A percentile compares a stretch with the other conserved stretches of the same genome.
phyloP scores from a whole-genome alignment of 2,888 invertebrate species.

The Rhimphoctona megacephalus region DNA sequence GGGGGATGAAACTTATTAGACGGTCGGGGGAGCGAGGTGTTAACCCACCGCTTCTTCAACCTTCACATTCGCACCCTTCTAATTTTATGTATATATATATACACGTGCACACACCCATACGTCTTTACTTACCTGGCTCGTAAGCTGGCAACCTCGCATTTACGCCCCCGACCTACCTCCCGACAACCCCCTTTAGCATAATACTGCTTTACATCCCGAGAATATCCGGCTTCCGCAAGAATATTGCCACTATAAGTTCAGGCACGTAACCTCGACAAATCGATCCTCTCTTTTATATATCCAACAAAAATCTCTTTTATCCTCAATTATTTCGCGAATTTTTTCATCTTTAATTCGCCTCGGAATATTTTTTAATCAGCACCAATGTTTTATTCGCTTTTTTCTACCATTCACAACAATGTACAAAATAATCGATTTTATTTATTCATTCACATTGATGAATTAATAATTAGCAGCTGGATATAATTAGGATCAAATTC shows the following conservation, averaged over 20 bases:
- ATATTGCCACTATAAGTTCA: constrained; percentile 71
- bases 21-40: constrained; percentile 71
- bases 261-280: constrained; percentile 73
- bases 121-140: background rate
- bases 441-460: background rate
- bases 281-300: background rate
- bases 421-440: background rate
- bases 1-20: constrained; percentile 84
- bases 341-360: background rate
- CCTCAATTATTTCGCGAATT: background rate
- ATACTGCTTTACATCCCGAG: constrained; percentile 66
- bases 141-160: constrained; percentile 47
- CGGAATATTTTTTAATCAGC: background rate
- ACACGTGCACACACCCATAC: background rate
- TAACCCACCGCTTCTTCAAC: constrained; percentile 52
- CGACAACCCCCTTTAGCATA: constrained; percentile 40
- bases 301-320: background rate
- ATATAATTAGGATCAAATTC: too few relatives aligned
- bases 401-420: too few relatives aligned
- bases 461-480: too few relatives aligned
- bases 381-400: background rate
- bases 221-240: constrained; percentile 75
- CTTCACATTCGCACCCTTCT: constrained; percentile 13
- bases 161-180: constrained; percentile 13
- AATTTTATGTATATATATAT: background rate